Conservation (phyloP, 2,888 invertebrate genomes). For the Cephus rjabovi region DNA sequence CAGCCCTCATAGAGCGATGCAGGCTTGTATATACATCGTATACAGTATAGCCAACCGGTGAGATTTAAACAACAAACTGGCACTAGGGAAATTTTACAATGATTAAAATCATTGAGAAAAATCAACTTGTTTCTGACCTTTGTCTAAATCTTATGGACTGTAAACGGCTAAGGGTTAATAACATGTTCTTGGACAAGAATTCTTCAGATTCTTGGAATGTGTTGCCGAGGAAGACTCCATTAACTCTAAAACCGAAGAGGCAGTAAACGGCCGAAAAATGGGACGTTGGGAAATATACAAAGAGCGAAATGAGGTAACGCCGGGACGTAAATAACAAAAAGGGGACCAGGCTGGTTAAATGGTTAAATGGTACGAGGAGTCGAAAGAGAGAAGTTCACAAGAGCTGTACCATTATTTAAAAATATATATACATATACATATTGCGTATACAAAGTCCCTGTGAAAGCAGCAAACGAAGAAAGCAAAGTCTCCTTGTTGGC, state of each 20-base stretch:
- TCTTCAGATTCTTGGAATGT: conserved; percentile 10
- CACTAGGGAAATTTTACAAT: too few relatives aligned
- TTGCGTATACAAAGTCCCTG: too few relatives aligned
- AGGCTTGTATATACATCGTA: too few relatives aligned
- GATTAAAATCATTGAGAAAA: too few relatives aligned
- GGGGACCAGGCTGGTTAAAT: neutral
- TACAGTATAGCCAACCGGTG: too few relatives aligned
- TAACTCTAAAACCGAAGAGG: conserved; percentile 24
- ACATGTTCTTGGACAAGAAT: conserved; percentile 11
- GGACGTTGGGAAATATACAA: neutral
- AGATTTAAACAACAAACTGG: too few relatives aligned
- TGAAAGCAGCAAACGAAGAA: too few relatives aligned
- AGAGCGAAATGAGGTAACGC: neutral
- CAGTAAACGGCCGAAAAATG: conserved; percentile 9
- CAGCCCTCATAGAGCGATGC: neutral
- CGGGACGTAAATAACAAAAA: neutral
- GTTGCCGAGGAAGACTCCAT: conserved; percentile 20
- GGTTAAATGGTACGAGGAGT: neutral
- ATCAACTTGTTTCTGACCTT: conserved; percentile 2
- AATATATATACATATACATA: neutral
- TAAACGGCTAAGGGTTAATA: conserved; percentile 10
- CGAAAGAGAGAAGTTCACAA: neutral
- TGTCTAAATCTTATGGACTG: conserved; percentile 33
- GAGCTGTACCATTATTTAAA: neutral
- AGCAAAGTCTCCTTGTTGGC: too few relatives aligned